phyloP scores from a whole-genome alignment of 2,113 vertebrate species.

The Anguilla japonica region DNA sequence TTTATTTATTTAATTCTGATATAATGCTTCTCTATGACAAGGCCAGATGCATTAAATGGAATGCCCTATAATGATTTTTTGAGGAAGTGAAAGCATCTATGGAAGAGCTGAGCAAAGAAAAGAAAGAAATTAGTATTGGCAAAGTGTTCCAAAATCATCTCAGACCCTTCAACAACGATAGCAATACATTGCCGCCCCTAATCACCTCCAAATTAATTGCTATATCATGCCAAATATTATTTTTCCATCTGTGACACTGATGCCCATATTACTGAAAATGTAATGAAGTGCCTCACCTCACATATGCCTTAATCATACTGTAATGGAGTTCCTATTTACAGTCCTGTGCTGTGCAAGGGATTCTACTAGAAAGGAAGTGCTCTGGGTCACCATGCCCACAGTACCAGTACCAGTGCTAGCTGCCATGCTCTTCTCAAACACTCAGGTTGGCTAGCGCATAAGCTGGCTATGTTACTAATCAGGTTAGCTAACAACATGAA shows the following conservation, averaged over 20 bases:
- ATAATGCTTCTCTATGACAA: no score
- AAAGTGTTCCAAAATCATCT: neutral
- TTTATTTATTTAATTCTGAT: no score
- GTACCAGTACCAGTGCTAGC: neutral
- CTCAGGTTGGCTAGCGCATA: neutral
- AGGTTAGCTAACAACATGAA: no score
- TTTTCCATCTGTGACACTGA: neutral
- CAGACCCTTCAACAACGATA: neutral
- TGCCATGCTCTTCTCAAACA: neutral
- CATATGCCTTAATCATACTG: neutral
- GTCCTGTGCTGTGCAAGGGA: neutral
- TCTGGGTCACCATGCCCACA: neutral
- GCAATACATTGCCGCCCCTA: neutral
- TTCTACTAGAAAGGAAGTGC: neutral
- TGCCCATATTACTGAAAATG: neutral
- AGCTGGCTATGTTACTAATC: no score
- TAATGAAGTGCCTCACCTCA: neutral
- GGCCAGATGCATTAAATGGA: no score
- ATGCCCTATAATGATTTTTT: neutral
- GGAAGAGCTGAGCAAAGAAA: neutral
- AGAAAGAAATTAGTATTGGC: neutral
- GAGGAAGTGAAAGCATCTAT: neutral
- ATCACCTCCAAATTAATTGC: conserved; percentile 1
- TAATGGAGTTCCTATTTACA: neutral
- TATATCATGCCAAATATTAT: conserved; percentile 5